Evolutionary conservation across 2,797 vertebrate species (phyloP).

Genomic region (Sebastes iracundus): DNA sequence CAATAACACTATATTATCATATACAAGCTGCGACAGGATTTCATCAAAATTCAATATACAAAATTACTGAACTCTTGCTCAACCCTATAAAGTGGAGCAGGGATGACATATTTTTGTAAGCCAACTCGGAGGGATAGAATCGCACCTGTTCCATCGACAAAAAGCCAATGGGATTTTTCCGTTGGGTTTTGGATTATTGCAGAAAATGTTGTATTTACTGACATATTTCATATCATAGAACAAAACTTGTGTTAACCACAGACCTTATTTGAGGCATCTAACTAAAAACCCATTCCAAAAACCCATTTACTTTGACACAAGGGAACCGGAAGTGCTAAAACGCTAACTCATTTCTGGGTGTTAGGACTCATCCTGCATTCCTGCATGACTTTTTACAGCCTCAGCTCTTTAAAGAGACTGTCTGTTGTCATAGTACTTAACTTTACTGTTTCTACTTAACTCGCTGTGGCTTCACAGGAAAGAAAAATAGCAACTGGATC

Average conservation of each 20-base stretch:
- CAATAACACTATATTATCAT: not conserved
- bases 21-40: not conserved
- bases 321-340: too few species aligned
- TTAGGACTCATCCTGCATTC: not conserved
- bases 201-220: too few species aligned
- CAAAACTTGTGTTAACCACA: too few species aligned
- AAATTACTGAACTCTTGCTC: not conserved
- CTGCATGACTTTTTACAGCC: not conserved
- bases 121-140: too few species aligned
- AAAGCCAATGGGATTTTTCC: too few species aligned
- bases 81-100: too few species aligned
- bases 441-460: not conserved
- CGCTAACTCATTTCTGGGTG: too few species aligned
- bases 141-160: too few species aligned
- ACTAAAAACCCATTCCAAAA: not conserved
- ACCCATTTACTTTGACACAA: fast-evolving
- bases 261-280: too few species aligned
- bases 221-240: too few species aligned
- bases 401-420: not conserved
- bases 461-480: not conserved
- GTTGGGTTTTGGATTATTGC: too few species aligned
- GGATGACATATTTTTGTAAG: too few species aligned
- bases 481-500: constrained; percentile 37
- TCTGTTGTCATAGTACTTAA: not conserved
- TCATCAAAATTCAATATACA: not conserved